Percentiles rank a stretch among this genome's conserved stretches.
These are phyloP conservation scores for Clivina fossor DNA, from an alignment of 2,888 invertebrate genomes.

Conservation along the genomic window DNA sequence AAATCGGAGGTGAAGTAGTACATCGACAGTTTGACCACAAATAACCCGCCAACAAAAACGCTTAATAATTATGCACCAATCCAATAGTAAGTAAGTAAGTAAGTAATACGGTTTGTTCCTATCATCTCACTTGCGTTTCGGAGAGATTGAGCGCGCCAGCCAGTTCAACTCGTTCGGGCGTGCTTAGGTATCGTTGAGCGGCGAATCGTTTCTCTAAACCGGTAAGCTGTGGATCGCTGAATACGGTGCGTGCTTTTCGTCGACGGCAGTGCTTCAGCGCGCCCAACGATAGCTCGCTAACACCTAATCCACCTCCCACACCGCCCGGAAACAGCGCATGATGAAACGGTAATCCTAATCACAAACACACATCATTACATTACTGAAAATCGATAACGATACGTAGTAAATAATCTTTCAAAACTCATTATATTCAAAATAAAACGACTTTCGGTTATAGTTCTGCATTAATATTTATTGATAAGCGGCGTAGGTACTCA, in stretches of 20 bases:
- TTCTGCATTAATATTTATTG: too few relatives aligned
- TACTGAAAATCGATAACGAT: too few relatives aligned
- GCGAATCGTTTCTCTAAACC: conserved; percentile 93
- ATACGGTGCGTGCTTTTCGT: conserved; percentile 93
- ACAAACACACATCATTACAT: conserved; percentile 5
- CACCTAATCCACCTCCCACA: conserved; percentile 53
- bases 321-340: conserved; percentile 60
- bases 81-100: too few relatives aligned
- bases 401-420: too few relatives aligned
- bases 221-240: conserved; percentile 77
- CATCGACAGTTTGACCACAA: too few relatives aligned
- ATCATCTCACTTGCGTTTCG: conserved; percentile 73
- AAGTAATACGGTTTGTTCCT: too few relatives aligned
- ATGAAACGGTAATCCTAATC: conserved; percentile 64
- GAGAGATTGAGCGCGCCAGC: conserved; percentile 90
- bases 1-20: too few relatives aligned
- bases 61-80: too few relatives aligned
- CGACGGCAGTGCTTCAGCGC: conserved; percentile 92
- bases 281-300: conserved; percentile 67
- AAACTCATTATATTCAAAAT: too few relatives aligned
- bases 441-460: too few relatives aligned
- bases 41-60: too few relatives aligned
- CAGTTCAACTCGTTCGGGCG: conserved; percentile 93
- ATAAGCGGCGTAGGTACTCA: too few relatives aligned
- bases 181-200: conserved; percentile 91